Base-by-base conservation (phyloP, 2,113 vertebrate species). In the Pagrus major region DNA sequence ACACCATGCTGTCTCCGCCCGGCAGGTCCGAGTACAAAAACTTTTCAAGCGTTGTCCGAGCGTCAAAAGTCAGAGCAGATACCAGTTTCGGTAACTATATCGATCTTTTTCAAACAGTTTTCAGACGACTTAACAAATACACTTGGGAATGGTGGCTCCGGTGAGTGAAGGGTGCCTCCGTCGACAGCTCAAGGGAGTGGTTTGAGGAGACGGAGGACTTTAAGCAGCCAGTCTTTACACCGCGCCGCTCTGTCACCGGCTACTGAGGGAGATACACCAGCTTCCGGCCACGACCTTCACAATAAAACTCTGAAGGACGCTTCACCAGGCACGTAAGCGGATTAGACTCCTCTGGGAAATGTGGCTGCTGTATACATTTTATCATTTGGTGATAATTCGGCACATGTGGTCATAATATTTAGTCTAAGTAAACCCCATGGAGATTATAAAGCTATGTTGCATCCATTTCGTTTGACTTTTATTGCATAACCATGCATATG, bases 1-100 rank as follows among this genome's bases (percentile, higher is more conserved):
- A 72, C 92, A 96, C 95, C 95, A 96, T 96, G 85, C 55, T 93
- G 85, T 29, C 76, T 65, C 16, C 27, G 47, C 23, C n/a, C 37
- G 23, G 37, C 35, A 39, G 42, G 10, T 86, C 59, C 29, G 71
- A 55, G 11, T 58, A 15, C 21, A 18, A 2, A 51, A 86, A 91
- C 64, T 91, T 91, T 74, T 12, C 33, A 27, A 35, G 16, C 25
- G 27, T 9, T 46, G 67, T 78, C n/a, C 71, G 23, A 60, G 31
- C 14, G 65, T 20, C 49, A 20, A 67, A 77, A 83, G 51, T 72
- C 60, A 33, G 15, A n/a, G 39, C 15, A 1, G 10, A 15, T 37
- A 44, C 5, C 0, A 25, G 12, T 51, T 18, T 15, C 12, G 39
- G 23, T 3, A 9, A 58, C 14, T 35, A n/a, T 41, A 21, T 1